phyloP scores from a whole-genome alignment of 1,140 invertebrate species.

The Homalodisca vitripennis region DNA sequence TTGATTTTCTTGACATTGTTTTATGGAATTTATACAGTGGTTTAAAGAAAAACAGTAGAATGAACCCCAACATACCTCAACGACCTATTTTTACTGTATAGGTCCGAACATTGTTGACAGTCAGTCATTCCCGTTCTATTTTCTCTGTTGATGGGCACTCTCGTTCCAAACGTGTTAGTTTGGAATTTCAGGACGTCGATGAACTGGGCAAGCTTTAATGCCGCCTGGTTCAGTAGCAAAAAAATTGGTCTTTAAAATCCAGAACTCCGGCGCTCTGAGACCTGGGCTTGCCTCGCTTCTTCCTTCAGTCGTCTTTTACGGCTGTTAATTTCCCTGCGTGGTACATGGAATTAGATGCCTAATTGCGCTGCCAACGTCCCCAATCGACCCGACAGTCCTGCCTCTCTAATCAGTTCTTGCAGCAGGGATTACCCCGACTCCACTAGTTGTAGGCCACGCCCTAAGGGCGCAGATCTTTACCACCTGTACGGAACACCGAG shows the following conservation, averaged over 20 bases:
- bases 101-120: background rate
- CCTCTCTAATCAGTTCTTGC: background rate
- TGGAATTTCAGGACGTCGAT: background rate
- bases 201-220: background rate
- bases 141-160: background rate
- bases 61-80: no score
- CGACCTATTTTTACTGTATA: no score
- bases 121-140: background rate
- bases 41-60: no score
- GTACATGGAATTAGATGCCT: background rate
- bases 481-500: background rate
- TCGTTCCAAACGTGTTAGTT: background rate
- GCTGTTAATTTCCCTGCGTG: background rate
- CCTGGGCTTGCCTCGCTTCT: background rate
- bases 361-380: background rate
- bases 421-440: background rate
- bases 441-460: constrained; percentile 6
- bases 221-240: background rate
- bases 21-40: no score
- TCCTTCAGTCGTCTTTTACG: background rate
- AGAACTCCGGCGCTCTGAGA: background rate
- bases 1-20: no score
- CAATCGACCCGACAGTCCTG: background rate
- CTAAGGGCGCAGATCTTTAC: constrained; percentile 1
- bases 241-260: background rate